A percentile compares a stretch with the other conserved stretches of the same genome.
These are phyloP conservation scores for Eciton burchellii DNA, from an alignment of 1,140 invertebrate genomes.

Conservation along the genomic window DNA sequence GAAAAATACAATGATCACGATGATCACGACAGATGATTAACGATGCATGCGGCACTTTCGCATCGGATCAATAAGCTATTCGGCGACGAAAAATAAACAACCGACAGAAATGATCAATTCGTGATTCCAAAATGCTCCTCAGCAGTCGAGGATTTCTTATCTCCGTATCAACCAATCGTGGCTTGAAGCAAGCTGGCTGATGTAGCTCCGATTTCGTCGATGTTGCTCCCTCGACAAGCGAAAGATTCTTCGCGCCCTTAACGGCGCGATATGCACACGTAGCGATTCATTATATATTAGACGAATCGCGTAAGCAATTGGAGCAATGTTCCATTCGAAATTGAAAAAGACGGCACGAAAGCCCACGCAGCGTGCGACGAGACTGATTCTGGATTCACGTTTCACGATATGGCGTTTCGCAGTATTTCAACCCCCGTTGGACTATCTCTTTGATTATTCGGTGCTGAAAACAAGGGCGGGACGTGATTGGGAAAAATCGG, in stretches of 20 bases:
- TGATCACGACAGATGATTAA: no score
- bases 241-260: no score
- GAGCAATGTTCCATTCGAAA: slow-evolving; percentile 94
- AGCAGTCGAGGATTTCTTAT: slow-evolving; percentile 94
- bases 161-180: slow-evolving; percentile 93
- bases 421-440: slow-evolving; percentile 98
- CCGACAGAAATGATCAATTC: no score
- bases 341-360: slow-evolving; percentile 98
- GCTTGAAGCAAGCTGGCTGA: slow-evolving; percentile 93
- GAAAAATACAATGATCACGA: no score
- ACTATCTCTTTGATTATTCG: no score
- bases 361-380: slow-evolving; percentile 94
- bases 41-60: no score
- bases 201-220: no score
- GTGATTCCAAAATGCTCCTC: no score
- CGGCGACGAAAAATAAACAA: no score
- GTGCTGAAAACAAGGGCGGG: slow-evolving; percentile 72
- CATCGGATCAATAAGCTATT: no score
- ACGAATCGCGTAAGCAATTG: slow-evolving; percentile 95
- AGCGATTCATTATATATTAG: not conserved
- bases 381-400: slow-evolving; percentile 97
- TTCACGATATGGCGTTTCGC: slow-evolving; percentile 98
- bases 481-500: slow-evolving; percentile 8
- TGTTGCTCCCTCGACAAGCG: no score
- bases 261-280: no score